A percentile compares a stretch with the other conserved stretches of the same genome.
Evolutionary conservation across 2,797 vertebrate genomes (phyloP).

Genomic region (Prionace glauca): DNA sequence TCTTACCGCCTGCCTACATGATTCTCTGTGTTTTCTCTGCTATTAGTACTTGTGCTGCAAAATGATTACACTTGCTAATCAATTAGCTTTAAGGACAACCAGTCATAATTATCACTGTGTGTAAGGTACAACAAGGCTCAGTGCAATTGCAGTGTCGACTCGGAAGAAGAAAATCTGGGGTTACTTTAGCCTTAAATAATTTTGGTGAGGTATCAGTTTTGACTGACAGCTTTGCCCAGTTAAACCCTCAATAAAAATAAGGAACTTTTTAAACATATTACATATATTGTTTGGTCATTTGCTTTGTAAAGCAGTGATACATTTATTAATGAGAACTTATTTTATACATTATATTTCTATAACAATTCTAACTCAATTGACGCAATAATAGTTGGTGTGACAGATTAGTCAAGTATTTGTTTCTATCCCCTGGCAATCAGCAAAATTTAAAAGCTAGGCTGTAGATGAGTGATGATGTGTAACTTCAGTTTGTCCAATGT

Average conservation of each 20-base stretch:
- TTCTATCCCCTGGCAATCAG: neutral
- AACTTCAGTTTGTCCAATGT: neutral
- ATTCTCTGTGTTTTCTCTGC: conserved; percentile 27
- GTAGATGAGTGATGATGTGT: neutral
- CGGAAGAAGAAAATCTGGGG: neutral
- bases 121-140: neutral
- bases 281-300: neutral
- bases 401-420: neutral
- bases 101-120: neutral
- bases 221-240: neutral
- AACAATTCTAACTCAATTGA: neutral
- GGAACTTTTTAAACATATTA: neutral
- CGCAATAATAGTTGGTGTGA: neutral
- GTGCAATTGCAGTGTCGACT: neutral
- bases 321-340: neutral
- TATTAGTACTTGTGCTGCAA: conserved; percentile 13
- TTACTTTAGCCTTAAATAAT: neutral
- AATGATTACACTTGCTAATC: conserved; percentile 1
- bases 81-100: conserved; percentile 12
- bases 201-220: neutral
- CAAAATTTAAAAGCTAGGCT: neutral
- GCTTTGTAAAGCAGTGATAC: neutral
- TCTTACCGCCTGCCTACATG: conserved; percentile 30
- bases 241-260: neutral
- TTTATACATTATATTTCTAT: neutral